Conservation (phyloP, 2,888 invertebrate species). For the Andrena hattorfiana region DNA sequence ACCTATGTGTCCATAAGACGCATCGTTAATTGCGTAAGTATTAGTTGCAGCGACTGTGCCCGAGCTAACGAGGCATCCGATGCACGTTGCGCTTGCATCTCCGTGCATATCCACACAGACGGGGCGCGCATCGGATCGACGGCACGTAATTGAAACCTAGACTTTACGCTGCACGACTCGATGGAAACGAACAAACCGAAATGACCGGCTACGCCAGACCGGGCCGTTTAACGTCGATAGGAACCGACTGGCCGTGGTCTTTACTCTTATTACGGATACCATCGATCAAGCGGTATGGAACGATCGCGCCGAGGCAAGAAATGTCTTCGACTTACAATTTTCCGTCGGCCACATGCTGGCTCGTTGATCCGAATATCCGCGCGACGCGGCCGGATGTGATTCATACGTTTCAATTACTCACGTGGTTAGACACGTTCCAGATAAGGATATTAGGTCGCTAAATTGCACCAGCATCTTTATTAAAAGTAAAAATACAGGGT, state of each 20-base stretch:
- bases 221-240: constrained; percentile 29
- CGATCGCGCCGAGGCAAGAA: constrained; percentile 51
- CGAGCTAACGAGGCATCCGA: constrained; percentile 36
- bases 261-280: constrained; percentile 39
- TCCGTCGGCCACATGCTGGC: neutral
- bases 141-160: constrained; percentile 38
- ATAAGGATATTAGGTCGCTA: constrained; percentile 9
- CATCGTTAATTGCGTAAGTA: constrained; percentile 44
- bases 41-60: constrained; percentile 18
- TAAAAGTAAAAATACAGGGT: no score
- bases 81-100: constrained; percentile 22
- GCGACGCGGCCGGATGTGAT: constrained; percentile 33
- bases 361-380: constrained; percentile 45
- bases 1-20: constrained; percentile 5
- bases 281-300: constrained; percentile 48
- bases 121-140: constrained; percentile 1
- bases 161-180: constrained; percentile 12
- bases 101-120: neutral
- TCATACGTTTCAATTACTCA: constrained; percentile 51
- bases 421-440: constrained; percentile 33
- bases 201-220: constrained; percentile 22
- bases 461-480: no score
- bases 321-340: constrained; percentile 37
- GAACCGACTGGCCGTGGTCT: constrained; percentile 22
- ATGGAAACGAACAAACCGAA: constrained; percentile 35